Base-by-base conservation (phyloP, 2,113 vertebrate genomes). In the Benitochromis conjunctus region DNA sequence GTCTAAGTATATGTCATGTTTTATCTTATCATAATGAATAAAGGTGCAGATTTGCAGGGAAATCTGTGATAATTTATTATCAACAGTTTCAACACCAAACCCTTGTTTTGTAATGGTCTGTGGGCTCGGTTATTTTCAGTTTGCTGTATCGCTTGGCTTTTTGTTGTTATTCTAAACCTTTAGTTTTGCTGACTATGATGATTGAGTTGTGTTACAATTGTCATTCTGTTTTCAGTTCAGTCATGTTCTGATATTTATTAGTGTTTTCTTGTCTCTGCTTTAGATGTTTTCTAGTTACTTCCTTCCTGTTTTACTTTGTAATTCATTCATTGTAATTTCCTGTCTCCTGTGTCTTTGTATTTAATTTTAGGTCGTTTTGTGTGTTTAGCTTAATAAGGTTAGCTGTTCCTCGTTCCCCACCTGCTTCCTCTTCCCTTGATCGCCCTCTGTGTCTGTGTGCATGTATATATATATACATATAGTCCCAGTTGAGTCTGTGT, bases 21-120 rank as follows among this genome's bases (percentile, higher is more conserved):
- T 60, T 24, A 18, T 60, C 29, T 48, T 16, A 51, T 14, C 62
- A 66, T 41, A 46, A 48, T n/a, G 24, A 5, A n/a, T 46, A 81
- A 0, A 13, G 6, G 16, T 58, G 36, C 5, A 74, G n/a, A 29
- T 71, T 18, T 71, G 21, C 1, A 0, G 38, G 13, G 8, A 4
- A 43, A 69, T 66, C 41, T 66, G 62, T 66, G 34, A 69, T n/a
- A 69, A 14, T 66, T 66, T 41, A 69, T 69, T 69, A 41, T 69
- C 12, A 21, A 43, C n/a, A 9, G 36, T 43, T 41, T 69, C 14
- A 69, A 69, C n/a, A 29, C 12, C 12, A 57, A 57, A 57, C 24
- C 7, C 56, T 26, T 56, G 55, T 56, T 56, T 55, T 58, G 56
- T 58, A 14, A 1, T 0, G 56, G 56, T 58, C 56, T 58, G 56